Base-by-base conservation (phyloP, 2,113 vertebrate species). In the Pollachius pollachius region DNA sequence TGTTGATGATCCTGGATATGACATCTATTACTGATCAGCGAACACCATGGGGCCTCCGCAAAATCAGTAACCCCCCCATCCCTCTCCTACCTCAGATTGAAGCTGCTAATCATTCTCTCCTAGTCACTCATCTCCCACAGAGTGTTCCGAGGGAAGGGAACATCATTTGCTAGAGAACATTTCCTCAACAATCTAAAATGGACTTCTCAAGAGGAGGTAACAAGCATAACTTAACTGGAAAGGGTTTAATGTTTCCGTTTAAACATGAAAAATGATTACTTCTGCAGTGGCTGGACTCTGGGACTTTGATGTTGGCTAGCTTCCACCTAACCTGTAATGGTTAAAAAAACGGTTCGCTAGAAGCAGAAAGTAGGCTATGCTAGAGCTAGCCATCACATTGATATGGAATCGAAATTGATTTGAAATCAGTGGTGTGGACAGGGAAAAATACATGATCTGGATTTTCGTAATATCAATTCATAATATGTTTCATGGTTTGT, bases 11-110 rank as follows among this genome's bases (percentile, higher is more conserved):
- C 82, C 87, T 81, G 74, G 65, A 69, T 79, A 74, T 84, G 84
- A 87, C 87, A 89, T 80, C 80, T 75, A 84, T 89, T 87, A 90
- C 68, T 74, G 75, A 68, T 77, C 83, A 81, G 82, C 81, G 86
- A 84, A 81, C 84, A 84, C 79, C 82, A 72, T 70, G 74, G 80
- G 85, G 81, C 70, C 75, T 81, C 68, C 27, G 71, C 79, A 27
- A 71, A 86, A 74, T 72, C 77, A 75, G 78, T 62, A 77, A 79
- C 11, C 78, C 69, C 74, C 79, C 71, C 6, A 11, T 11, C 41
- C 41, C 6, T 48, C 41, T 48, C 41, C 41, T 2, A 9, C 41
- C 41, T 48, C 41, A 48, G 41, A 85, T 85, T 74, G 81, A 73
- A 79, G 78, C 67, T 67, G 86, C 81, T 75, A 88, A 88, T 87